These are phyloP conservation scores for Acanthopagrus latus DNA, from an alignment of 2,797 vertebrate species.

Conservation along the genomic window DNA sequence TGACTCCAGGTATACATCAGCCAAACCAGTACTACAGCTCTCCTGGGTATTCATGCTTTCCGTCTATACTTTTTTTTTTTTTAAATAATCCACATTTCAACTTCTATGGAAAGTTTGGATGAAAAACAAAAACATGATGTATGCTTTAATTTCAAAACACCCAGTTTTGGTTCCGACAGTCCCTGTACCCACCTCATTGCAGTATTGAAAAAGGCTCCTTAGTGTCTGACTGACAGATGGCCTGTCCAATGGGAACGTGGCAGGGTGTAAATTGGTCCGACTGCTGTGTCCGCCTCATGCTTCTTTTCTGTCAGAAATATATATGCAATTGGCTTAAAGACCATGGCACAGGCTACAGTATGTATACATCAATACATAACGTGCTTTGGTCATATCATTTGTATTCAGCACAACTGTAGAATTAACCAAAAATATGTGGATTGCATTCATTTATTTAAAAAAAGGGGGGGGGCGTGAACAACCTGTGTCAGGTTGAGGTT, in stretches of 20 bases:
- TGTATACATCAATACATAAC: not conserved
- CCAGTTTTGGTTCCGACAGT: not conserved
- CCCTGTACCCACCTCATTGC: constrained; percentile 18
- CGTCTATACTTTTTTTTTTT: not conserved
- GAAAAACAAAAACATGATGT: not conserved
- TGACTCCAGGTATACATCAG: not conserved
- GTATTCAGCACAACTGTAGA: not conserved
- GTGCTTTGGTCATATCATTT: not conserved
- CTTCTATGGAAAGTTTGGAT: not conserved
- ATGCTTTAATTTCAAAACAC: constrained; percentile 10
- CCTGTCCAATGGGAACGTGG: constrained; percentile 46
- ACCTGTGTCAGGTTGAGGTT: constrained; percentile 42
- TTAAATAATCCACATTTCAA: not conserved
- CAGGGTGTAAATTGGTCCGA: constrained; percentile 59
- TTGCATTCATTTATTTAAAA: not conserved
- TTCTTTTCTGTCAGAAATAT: constrained; percentile 38
- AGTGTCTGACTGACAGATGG: constrained; percentile 13
- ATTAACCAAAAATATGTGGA: rapidly evolving
- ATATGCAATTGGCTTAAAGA: not conserved
- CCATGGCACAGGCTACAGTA: not conserved
- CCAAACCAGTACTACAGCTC: not conserved
- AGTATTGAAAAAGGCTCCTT: not conserved
- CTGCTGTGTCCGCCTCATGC: constrained; percentile 12
- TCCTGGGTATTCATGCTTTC: not conserved
- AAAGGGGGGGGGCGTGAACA: not conserved